Percentiles rank a stretch among this genome's conserved stretches.
phyloP scores from a whole-genome alignment of 2,113 vertebrate species.

The Danionella cerebrum region DNA sequence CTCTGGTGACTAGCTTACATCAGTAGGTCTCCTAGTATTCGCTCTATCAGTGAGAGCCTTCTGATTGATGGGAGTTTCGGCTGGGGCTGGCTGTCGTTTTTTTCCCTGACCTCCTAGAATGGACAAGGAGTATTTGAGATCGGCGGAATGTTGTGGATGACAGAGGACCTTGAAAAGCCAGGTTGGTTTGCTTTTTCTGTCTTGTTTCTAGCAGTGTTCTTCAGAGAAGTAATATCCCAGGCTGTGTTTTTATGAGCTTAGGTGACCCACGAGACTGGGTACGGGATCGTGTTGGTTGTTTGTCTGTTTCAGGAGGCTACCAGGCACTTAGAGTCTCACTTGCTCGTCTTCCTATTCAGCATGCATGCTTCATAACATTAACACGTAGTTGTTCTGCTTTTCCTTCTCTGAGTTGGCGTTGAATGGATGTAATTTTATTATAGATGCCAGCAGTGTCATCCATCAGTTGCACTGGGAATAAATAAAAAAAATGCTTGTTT shows the following conservation, averaged over 20 bases:
- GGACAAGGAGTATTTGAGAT: conserved; percentile 73
- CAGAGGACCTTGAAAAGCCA: conserved; percentile 61
- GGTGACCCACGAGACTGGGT: not conserved
- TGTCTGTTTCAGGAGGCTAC: conserved; percentile 10
- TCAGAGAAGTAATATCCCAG: conserved; percentile 19
- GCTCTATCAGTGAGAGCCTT: conserved; percentile 76
- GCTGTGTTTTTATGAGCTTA: conserved; percentile 16
- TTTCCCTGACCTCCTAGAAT: conserved; percentile 70
- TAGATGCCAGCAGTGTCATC: too few species aligned
- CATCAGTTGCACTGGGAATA: not conserved
- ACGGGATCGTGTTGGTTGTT: conserved; percentile 32
- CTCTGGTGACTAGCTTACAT: conserved; percentile 98
- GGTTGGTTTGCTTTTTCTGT: conserved; percentile 59
- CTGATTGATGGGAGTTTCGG: conserved; percentile 81
- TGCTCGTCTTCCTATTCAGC: not conserved
- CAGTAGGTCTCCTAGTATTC: conserved; percentile 93
- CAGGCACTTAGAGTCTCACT: not conserved
- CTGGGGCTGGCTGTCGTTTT: conserved; percentile 58
- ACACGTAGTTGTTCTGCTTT: too few species aligned
- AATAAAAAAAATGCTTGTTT: not conserved
- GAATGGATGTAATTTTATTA: too few species aligned
- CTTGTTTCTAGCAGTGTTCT: not conserved
- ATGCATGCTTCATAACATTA: not conserved
- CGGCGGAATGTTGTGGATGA: conserved; percentile 74
- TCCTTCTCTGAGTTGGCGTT: too few species aligned